Percentiles rank a stretch among this genome's conserved stretches.
Conservation (phyloP, 2,113 vertebrate species). For the Forbesichthys papilliferus region DNA sequence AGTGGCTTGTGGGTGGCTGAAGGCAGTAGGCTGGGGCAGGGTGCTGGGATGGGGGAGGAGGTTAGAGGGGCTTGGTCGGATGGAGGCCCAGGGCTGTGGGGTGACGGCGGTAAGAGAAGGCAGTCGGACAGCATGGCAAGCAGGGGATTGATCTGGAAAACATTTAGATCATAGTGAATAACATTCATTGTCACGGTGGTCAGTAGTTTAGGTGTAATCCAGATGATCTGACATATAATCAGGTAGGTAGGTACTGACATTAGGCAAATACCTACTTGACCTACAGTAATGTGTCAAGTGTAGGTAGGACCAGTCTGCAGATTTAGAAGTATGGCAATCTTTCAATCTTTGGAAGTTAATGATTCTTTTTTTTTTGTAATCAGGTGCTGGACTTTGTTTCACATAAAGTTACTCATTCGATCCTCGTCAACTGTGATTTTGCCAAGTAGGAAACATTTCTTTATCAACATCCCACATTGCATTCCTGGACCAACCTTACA, state of each 20-base stretch:
- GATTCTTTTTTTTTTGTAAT: conserved; percentile 18
- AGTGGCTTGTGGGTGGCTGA: not conserved
- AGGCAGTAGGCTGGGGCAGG: not conserved
- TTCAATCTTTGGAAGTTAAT: conserved; percentile 51
- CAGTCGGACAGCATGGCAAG: conserved; percentile 18
- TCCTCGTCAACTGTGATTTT: not conserved
- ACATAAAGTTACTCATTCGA: conserved; percentile 57
- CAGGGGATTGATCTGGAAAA: conserved; percentile 43
- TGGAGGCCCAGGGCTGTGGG: conserved; percentile 59
- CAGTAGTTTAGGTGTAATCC: no score
- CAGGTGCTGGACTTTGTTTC: conserved; percentile 34
- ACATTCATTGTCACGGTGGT: not conserved
- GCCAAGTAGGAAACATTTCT: no score
- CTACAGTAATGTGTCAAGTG: no score
- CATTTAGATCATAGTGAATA: not conserved
- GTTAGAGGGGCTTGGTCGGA: not conserved
- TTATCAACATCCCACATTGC: no score
- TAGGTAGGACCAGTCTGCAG: no score
- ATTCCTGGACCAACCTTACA: no score
- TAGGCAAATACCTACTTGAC: no score
- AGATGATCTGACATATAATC: no score
- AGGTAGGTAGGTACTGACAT: no score
- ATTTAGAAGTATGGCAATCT: not conserved
- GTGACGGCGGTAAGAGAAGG: conserved; percentile 55
- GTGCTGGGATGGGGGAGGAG: not conserved